Conservation (phyloP, 2,113 vertebrate genomes). For the Pagrus major region DNA sequence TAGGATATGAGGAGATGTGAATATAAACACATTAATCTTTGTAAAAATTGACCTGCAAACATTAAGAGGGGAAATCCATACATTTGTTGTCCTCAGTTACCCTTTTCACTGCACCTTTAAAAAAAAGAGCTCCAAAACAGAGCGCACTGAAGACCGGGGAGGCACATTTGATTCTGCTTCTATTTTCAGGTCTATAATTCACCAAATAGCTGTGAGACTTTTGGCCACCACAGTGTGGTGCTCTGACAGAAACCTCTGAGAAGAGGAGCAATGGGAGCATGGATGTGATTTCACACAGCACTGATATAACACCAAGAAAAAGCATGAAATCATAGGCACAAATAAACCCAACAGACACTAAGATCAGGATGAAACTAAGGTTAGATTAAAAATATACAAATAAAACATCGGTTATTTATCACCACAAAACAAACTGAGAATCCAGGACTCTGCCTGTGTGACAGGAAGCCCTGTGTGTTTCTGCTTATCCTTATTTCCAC, state of each 20-base stretch:
- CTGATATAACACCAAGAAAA: not conserved
- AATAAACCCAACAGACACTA: not conserved
- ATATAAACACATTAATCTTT: not conserved
- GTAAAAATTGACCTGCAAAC: not conserved
- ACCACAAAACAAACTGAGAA: slow-evolving; percentile 3
- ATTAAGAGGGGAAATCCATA: not conserved
- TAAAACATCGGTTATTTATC: not conserved
- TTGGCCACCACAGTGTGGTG: slow-evolving; percentile 69
- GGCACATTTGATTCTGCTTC: not conserved
- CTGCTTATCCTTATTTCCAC: slow-evolving; percentile 45
- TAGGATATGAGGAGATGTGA: not conserved
- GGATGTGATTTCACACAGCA: not conserved
- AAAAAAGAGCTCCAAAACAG: not conserved
- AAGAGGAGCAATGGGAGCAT: not conserved
- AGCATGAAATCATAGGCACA: not conserved
- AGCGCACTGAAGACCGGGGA: not conserved
- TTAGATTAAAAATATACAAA: not conserved
- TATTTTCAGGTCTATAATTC: slow-evolving; percentile 6
- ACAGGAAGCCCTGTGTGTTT: slow-evolving; percentile 38
- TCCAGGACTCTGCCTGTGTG: not conserved
- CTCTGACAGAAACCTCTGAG: slow-evolving; percentile 44
- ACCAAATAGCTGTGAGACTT: slow-evolving; percentile 29
- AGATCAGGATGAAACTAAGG: not conserved
- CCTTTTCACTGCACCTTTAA: not conserved
- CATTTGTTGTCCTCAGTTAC: not conserved